Base-by-base conservation (phyloP, 2,113 vertebrate genomes). In the Hepsetus odoe region DNA sequence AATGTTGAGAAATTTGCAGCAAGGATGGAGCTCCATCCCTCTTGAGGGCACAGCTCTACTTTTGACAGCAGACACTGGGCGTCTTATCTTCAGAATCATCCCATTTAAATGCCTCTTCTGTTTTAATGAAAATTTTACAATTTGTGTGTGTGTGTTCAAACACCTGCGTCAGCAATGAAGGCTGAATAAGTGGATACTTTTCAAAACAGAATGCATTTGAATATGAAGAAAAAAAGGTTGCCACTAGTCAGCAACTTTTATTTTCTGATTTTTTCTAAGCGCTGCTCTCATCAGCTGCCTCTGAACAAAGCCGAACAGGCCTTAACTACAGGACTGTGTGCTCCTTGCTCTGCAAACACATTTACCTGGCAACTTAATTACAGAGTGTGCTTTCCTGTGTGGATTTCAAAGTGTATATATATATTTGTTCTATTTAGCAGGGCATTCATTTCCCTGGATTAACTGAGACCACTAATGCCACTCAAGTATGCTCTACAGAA, bases 351-450 rank as follows among this genome's bases (percentile, higher is more conserved):
- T 46, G 18, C 38, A 51, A 66, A 44, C 35, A 22, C 30, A 4
- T 68, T 30, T 44, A 44, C 32, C 49, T 55, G 70, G 24, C 42
- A 53, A 68, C 42, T 49, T 80, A 28, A 80, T 72, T 44, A 72
- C 55, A 71, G 51, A 9, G 38, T 51, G 24, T 66, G 28, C 61
- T 76, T 79, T 74, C 33, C 65, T n/a, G 16, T n/a, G 22, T 26
- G 13, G 16, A 18, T 8, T 65, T 7, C 49, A 28, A 26, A 28
- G 42, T 65, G 40, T 76, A 56, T 75, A 11, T 61, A 42, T 33
- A 4, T 65, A 2, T 59, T 56, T 73, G 12, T 22, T 64, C 18
- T 18, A 10, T 40, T 61, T 33, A 38, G 70, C 55, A 71, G 5
- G 1, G 42, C 20, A 42, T 42, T 71, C 59, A 28, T 49, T 62